Base-by-base conservation (phyloP, 1,140 invertebrate genomes). In the Drosophila albomicans region DNA sequence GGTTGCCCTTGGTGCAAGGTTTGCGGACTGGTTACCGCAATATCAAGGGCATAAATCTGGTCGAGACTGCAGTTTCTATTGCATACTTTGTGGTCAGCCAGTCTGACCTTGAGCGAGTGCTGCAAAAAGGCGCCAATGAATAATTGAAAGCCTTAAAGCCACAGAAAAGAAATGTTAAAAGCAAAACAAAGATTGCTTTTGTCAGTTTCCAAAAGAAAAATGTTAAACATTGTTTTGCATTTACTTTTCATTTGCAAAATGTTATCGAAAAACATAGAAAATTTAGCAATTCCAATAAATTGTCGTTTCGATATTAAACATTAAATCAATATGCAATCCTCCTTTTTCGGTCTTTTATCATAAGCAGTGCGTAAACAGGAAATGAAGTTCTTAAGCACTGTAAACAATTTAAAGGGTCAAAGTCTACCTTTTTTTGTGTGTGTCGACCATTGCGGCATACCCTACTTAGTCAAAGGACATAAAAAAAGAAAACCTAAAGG, bases 1-100 rank as follows among this genome's bases (percentile, higher is more conserved):
- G 69, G 67, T 61, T 62, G 56, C 28, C 25, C 5, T 56, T n/a
- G 10, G 54, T 5, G 11, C 43, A 49, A 49, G 66, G 58, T 56
- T 59, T 16, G 41, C n/a, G 41, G 5, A 13, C 32, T 28, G 25
- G 48, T 5, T 25, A n/a, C 3, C 70, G 46, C 70, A 59, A 41
- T 68, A 61, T 73, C 71, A 74, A 68, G 71, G 71, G 7, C 57
- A 58, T 15, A 30, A 58, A 67, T 73, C 57, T 46, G 64, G 48
- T 16, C 41, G 35, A 35, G 41, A 68, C 71, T 74, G 71, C 71
- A 74, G 52, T 68, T 74, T 68, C 68, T 68, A 74, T 68, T 74
- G 64, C 71, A 74, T 61, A 62, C 35, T 74, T 74, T 62, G 66
- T 56, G 71, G 70, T 54, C 71, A 54, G 30, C 16, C 15, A 32